Percentiles rank a stretch among this genome's conserved stretches.
Conservation (phyloP, 35 echinoderm and acorn worm species). For the Lytechinus variegatus region DNA sequence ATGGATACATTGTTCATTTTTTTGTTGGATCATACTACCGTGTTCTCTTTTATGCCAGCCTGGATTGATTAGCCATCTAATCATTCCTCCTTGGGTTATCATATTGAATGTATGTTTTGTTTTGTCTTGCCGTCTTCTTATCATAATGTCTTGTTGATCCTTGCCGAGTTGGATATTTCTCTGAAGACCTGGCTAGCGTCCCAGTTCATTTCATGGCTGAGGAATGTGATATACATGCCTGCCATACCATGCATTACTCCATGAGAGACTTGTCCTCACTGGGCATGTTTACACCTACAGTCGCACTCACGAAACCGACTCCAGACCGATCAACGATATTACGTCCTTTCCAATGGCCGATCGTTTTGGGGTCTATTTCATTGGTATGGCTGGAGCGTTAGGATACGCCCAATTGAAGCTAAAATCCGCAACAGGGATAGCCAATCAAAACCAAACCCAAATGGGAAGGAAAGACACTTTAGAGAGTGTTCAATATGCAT, state of each 20-base stretch:
- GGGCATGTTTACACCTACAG: background rate
- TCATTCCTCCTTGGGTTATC: background rate
- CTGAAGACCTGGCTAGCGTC: background rate
- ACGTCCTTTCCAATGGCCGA: no score
- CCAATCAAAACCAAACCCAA: no score
- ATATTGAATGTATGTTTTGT: background rate
- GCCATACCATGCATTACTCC: background rate
- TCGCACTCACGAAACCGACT: no score
- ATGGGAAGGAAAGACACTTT: no score
- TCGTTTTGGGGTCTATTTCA: no score
- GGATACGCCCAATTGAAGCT: no score
- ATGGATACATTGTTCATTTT: background rate
- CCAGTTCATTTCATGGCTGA: background rate
- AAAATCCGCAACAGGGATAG: no score
- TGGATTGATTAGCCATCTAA: background rate
- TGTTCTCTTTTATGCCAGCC: background rate
- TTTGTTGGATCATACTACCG: no score
- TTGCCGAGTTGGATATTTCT: background rate
- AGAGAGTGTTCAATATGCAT: no score
- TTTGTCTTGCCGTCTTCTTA: background rate
- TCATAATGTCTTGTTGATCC: background rate
- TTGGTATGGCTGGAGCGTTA: no score
- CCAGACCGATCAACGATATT: no score
- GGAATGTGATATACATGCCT: conserved; percentile 6
- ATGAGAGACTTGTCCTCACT: background rate